Conservation (phyloP, 2,888 invertebrate species). For the Cataglyphis altisquamis region DNA sequence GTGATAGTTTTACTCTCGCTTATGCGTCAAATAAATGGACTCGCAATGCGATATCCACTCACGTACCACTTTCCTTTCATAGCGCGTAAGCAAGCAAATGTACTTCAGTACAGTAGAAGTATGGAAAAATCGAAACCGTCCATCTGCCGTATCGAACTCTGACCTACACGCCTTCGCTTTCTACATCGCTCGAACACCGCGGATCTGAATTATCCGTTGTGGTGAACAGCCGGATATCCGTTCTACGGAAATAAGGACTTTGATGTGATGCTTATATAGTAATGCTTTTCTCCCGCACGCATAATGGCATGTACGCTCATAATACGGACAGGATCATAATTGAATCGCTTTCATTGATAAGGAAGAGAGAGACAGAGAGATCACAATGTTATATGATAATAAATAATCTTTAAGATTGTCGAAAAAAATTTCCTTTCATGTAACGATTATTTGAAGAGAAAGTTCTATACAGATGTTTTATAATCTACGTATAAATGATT, state of each 20-base stretch:
- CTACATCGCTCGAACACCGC: conserved; percentile 22
- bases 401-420: background rate
- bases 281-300: conserved; percentile 27
- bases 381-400: background rate
- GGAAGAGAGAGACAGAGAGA: background rate
- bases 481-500: background rate
- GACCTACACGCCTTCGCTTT: conserved; percentile 49
- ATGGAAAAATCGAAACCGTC: conserved; percentile 43
- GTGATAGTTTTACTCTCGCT: conserved; percentile 30
- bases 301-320: background rate
- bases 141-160: conserved; percentile 49
- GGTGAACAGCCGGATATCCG: conserved; percentile 45
- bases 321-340: conserved; percentile 26
- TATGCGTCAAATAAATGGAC: conserved; percentile 57
- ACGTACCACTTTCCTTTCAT: conserved; percentile 59
- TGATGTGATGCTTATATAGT: conserved; percentile 6
- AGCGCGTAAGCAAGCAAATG: conserved; percentile 34
- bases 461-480: background rate
- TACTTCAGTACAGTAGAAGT: conserved; percentile 11
- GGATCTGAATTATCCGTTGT: conserved; percentile 39
- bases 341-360: conserved; percentile 18
- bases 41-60: conserved; percentile 47
- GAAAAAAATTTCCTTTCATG: background rate
- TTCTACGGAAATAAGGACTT: conserved; percentile 33
- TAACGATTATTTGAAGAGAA: conserved; percentile 11